These are phyloP conservation scores for Eupithecia exiguata DNA, from an alignment of 2,888 invertebrate species.

Conservation along the genomic window DNA sequence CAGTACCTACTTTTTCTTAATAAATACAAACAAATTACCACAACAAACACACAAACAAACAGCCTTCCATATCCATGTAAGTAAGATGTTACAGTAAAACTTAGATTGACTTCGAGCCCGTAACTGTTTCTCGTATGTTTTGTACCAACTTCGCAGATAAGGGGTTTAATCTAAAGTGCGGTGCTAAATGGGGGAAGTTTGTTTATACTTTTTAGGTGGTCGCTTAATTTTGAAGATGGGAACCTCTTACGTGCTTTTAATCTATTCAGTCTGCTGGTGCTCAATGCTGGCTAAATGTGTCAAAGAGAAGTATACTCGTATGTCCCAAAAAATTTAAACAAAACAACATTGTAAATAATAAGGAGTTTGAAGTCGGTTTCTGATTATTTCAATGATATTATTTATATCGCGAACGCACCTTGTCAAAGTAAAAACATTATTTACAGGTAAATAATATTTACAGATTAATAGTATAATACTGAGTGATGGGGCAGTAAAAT, in stretches of 20 bases:
- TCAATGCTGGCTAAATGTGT: not conserved
- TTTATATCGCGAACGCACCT: too few species aligned
- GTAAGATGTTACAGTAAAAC: conserved; percentile 58
- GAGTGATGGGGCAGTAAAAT: too few species aligned
- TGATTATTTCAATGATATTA: too few species aligned
- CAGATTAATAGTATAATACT: too few species aligned
- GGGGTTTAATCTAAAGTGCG: conserved; percentile 38
- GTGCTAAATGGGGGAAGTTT: conserved; percentile 28
- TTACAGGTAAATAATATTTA: too few species aligned
- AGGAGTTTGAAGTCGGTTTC: too few species aligned
- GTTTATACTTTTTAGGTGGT: conserved; percentile 9
- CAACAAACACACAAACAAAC: conserved; percentile 3
- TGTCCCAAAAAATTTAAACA: too few species aligned
- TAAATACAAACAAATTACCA: not conserved
- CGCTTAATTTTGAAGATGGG: not conserved
- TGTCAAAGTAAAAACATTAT: too few species aligned
- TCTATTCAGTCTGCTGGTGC: not conserved
- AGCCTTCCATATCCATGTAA: not conserved
- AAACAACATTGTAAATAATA: too few species aligned
- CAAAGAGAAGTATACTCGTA: too few species aligned
- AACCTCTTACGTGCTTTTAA: not conserved
- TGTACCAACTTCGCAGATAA: conserved; percentile 37
- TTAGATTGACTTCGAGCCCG: conserved; percentile 64
- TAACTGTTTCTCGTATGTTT: conserved; percentile 51
- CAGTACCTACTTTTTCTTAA: too few species aligned